Evolutionary conservation across 2,888 invertebrate species (phyloP).

Genomic region (Diogma glabrata): DNA sequence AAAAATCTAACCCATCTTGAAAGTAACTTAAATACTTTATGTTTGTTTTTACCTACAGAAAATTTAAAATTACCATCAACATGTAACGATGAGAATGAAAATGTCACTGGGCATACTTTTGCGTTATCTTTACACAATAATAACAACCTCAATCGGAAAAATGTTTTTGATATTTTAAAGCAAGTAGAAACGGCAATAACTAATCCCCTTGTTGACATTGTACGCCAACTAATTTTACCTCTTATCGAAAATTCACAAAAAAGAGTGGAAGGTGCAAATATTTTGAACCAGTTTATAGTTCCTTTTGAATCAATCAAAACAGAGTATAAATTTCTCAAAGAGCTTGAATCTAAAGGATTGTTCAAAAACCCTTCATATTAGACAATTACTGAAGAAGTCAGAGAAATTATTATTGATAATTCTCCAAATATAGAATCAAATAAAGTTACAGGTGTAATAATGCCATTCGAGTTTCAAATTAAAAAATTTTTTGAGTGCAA

Average conservation of each 20-base stretch:
- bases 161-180: background rate
- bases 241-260: background rate
- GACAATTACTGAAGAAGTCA: constrained; percentile 1
- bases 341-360: constrained; percentile 9
- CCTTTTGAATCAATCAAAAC: background rate
- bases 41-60: too few species aligned
- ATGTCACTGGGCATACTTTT: too few species aligned
- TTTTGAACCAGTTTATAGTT: background rate
- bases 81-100: too few species aligned
- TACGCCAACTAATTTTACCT: background rate
- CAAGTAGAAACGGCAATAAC: too few species aligned
- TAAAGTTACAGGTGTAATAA: constrained; percentile 15
- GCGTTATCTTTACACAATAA: too few species aligned
- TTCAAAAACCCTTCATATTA: constrained; percentile 15
- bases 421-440: constrained; percentile 14
- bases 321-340: background rate
- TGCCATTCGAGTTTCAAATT: constrained; percentile 17
- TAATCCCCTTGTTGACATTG: background rate
- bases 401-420: constrained; percentile 14
- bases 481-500: background rate
- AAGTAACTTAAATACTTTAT: too few species aligned
- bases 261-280: background rate
- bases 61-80: too few species aligned
- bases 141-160: too few species aligned
- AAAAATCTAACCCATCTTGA: too few species aligned